Percentiles rank a stretch among this genome's conserved stretches.
These are phyloP conservation scores for Phalera bucephala DNA, from an alignment of 2,888 invertebrate species.

Conservation along the genomic window DNA sequence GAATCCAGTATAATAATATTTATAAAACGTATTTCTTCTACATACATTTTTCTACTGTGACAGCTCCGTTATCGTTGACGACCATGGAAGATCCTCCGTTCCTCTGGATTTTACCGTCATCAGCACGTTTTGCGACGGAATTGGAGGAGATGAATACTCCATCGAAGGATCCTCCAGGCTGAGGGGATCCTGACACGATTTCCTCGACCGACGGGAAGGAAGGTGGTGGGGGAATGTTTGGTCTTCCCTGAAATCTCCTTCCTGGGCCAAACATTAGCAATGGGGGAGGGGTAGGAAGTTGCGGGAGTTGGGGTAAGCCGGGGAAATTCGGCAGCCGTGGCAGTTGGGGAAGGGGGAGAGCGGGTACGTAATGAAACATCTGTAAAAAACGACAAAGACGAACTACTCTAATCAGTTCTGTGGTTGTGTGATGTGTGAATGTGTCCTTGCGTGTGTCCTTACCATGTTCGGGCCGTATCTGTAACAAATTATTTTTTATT, in stretches of 20 bases:
- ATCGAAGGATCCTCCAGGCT: constrained; percentile 32
- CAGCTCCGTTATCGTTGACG: constrained; percentile 16
- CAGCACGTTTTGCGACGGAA: background rate
- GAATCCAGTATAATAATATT: no score
- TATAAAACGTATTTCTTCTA: constrained; percentile 1
- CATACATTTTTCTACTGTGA: constrained; percentile 18
- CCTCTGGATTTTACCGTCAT: constrained; percentile 11
- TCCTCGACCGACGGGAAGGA: constrained; percentile 32
- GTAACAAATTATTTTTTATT: constrained; percentile 26
- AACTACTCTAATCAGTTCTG: constrained; percentile 29
- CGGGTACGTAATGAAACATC: constrained; percentile 14
- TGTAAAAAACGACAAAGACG: constrained; percentile 45
- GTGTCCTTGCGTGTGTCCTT: constrained; percentile 18
- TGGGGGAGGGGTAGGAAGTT: background rate
- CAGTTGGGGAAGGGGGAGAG: background rate
- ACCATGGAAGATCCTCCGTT: constrained; percentile 9
- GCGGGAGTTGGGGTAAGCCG: constrained; percentile 3
- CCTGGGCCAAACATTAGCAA: background rate
- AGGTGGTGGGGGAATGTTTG: no score
- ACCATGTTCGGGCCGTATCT: constrained; percentile 37
- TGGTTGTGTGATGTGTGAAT: constrained; percentile 14
- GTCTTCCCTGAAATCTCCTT: no score
- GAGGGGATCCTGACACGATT: constrained; percentile 30
- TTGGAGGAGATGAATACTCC: constrained; percentile 34
- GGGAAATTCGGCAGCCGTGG: constrained; percentile 9